Evolutionary conservation across 92 coral and sea anemone species (phyloP), one percentile per base, ranked within the genome.

Genomic region (Epizoanthus fatuus): DNA sequence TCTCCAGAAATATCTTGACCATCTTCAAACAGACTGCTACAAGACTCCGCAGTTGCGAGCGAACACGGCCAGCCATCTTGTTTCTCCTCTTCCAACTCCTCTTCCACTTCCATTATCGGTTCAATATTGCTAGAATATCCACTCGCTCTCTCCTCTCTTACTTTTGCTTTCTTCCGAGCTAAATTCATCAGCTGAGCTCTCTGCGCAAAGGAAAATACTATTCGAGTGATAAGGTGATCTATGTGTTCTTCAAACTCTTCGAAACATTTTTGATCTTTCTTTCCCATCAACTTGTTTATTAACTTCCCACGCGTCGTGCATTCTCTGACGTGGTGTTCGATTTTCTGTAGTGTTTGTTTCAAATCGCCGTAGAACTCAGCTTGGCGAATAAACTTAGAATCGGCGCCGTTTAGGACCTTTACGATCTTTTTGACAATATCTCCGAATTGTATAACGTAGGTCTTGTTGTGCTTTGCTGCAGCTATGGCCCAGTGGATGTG

Each of bases 331-430:
- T 96, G 98, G 60, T 75, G 93, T 81, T 90, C 93, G 72, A 94
- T 92, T 88, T 96, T 96, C 79, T 75, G 63, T 16, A 96, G 81
- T 9, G 98, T 96, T 81, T 94, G 96, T 44, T 89, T 96, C 86
- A 96, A 88, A 66, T 96, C 98, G 80, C 98, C 89, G 89, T 94
- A 94, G 91, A 96, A 96, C 74, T 96, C 98, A 3, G 98, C 94
- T 56, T 92, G 98, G 63, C 96, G 98, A 53, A 96, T 88, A 66
- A 94, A 96, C 69, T 79, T 74, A 0, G 95, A 92, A 84, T 94
- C 98, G 19, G 98, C 98, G 7, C 98, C 98, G 67, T 94, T 96
- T 82, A 96, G 52, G 22, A 96, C 98, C 77, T 96, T 96, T 7
- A 94, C 92, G 47, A 96, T 88, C 87, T 93, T 97, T 71, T 96